Percentiles rank a stretch among this genome's conserved stretches.
Evolutionary conservation across 1,140 invertebrate genomes (phyloP).

Genomic region (Listronotus oregonensis): DNA sequence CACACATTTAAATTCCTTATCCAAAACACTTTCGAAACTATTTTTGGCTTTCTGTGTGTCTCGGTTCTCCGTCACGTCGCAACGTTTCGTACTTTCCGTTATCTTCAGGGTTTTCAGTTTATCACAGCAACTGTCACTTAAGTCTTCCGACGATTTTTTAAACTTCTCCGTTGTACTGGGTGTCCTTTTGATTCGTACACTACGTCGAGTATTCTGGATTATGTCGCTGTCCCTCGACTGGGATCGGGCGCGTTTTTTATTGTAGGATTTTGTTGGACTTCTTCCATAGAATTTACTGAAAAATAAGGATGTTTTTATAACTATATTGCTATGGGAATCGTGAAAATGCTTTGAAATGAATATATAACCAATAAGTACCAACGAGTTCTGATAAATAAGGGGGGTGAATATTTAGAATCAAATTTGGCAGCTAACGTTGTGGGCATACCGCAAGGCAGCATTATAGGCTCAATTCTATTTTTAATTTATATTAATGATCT

Average conservation of each 20-base stretch:
- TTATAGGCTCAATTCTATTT: no score
- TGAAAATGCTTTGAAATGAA: no score
- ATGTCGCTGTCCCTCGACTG: slow-evolving; percentile 22
- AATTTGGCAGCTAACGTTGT: no score
- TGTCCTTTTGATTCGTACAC: slow-evolving; percentile 30
- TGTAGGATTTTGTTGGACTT: slow-evolving; percentile 22
- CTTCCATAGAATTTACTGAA: slow-evolving; percentile 34
- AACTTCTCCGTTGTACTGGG: slow-evolving; percentile 15
- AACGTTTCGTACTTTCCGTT: background rate
- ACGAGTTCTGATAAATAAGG: no score
- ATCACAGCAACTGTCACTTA: slow-evolving; percentile 31
- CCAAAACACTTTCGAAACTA: slow-evolving; percentile 7
- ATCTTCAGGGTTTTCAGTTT: slow-evolving; percentile 26
- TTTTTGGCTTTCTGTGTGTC: background rate
- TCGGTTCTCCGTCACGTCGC: background rate
- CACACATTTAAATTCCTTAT: slow-evolving; percentile 56
- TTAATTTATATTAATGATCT: no score
- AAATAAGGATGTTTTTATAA: no score
- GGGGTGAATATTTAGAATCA: no score
- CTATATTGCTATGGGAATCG: no score
- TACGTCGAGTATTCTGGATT: background rate
- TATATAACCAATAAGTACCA: no score
- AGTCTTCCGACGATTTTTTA: slow-evolving; percentile 28
- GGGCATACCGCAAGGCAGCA: no score
- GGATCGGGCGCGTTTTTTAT: slow-evolving; percentile 39